Evolutionary conservation across 2,113 vertebrate genomes (phyloP).

Genomic region (Eubucco bourcierii): DNA sequence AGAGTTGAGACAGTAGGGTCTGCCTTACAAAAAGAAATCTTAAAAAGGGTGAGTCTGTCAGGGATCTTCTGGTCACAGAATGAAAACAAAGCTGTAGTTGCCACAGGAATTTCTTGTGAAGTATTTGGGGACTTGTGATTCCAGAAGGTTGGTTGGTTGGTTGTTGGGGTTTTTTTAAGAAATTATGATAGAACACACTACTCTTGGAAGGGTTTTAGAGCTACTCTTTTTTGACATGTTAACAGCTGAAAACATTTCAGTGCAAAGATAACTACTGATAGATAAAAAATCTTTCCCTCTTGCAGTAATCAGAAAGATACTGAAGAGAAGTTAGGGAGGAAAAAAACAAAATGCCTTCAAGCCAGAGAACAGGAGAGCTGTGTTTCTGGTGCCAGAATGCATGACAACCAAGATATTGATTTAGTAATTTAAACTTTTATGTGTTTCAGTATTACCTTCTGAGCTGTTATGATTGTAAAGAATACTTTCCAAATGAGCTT

Average conservation of each 20-base stretch:
- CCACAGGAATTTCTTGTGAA: not conserved
- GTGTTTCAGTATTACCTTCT: not conserved
- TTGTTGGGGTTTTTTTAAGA: not conserved
- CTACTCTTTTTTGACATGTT: not conserved
- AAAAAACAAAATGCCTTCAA: not conserved
- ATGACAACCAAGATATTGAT: not conserved
- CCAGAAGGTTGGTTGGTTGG: not conserved
- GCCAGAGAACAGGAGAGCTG: not conserved
- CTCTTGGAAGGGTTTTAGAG: not conserved
- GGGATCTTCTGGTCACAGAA: not conserved
- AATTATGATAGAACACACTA: not conserved
- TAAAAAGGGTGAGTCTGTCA: not conserved
- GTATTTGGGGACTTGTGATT: not conserved
- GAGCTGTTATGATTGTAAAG: not conserved
- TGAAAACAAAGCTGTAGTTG: not conserved
- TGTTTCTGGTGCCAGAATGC: not conserved
- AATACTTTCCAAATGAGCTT: constrained; percentile 1
- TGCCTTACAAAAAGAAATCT: not conserved
- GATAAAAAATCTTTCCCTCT: not conserved
- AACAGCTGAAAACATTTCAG: not conserved
- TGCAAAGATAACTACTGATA: not conserved
- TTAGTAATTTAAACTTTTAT: not conserved
- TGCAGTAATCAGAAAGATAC: not conserved
- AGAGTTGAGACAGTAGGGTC: not conserved
- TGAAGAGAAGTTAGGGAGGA: not conserved